Conservation (phyloP, 2,797 vertebrate species). For the Centropyge bicolor region DNA sequence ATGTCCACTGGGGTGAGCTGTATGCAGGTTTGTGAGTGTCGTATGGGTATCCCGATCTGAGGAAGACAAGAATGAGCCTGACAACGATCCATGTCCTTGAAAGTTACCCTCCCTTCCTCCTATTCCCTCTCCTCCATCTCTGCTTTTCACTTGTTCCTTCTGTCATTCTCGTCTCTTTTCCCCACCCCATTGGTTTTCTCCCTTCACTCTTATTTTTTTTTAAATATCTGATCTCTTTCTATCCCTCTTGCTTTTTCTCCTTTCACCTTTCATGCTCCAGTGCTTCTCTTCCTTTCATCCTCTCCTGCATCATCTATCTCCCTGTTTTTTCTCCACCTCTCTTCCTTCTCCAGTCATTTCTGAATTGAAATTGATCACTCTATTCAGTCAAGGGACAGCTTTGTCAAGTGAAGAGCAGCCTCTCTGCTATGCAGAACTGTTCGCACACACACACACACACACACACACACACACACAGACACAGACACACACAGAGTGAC, state of each 20-base stretch:
- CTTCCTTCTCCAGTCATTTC: conserved; percentile 17
- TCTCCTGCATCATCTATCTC: not conserved
- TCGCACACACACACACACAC: conserved; percentile 27
- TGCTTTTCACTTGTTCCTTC: not conserved
- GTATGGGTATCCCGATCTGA: conserved; percentile 29
- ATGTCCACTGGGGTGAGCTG: conserved; percentile 32
- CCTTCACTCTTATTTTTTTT: not conserved
- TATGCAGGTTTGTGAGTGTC: conserved; percentile 20
- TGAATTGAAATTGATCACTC: conserved; percentile 33
- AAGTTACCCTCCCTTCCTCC: conserved; percentile 29
- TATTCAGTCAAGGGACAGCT: conserved; percentile 33
- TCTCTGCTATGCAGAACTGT: conserved; percentile 62
- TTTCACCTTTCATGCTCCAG: conserved; percentile 7
- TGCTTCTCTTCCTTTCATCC: not conserved
- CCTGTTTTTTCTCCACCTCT: not conserved
- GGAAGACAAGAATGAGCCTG: conserved; percentile 29
- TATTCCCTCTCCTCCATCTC: not conserved
- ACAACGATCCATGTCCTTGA: conserved; percentile 57
- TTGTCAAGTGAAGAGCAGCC: conserved; percentile 55
- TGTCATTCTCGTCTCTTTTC: conserved; percentile 12
- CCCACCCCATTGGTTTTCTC: not conserved
- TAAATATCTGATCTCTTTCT: not conserved
- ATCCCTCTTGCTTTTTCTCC: not conserved
- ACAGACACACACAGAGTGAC: conserved; percentile 15
- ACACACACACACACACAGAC: conserved; percentile 36